Evolutionary conservation across 2,113 vertebrate species (phyloP), one percentile per base, ranked within the genome.

Genomic region (Psilopsiagon aymara): DNA sequence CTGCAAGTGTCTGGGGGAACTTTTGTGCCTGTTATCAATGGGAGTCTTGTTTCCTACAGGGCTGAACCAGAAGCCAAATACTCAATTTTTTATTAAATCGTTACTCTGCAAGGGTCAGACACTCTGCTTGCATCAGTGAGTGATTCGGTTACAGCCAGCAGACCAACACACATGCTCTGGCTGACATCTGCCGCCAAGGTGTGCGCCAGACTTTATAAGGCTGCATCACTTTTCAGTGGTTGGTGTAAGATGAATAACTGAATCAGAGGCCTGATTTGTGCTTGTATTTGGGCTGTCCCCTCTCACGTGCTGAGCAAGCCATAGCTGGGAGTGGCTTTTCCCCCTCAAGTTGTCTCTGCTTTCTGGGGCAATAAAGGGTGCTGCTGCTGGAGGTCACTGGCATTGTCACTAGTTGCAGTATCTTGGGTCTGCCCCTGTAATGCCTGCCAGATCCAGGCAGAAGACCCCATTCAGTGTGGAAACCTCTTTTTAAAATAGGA

Each of bases 131-230:
- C 60, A 49, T 63, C 46, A 12, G 43, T 3, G 2, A 29, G 52
- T 1, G 2, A 17, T 23, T 76, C 41, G 15, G 41, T 29, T 29
- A 43, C 46, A 69, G 47, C 44, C 79, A 68, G 17, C n/a, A 85
- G 51, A 31, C 5, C 35, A 28, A 5, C 28, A 35, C 19, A 4
- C 2, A 0, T 6, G 44, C 63, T 62, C 57, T 43, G 85, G 39
- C 64, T 76, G 78, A 33, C 0, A 1, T 7, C 31, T 44, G 73
- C 28, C 24, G 9, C 81, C 0, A 0, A 39, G 33, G 8, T 20
- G 25, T 52, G 23, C 11, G 0, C 21, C 52, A 35, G 41, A 27
- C 35, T 66, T 49, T 28, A 1, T 17, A 9, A n/a, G 51, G 23
- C 79, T 27, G 8, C 59, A 10, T 27, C 1, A 2, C 47, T 51